Evolutionary conservation across 2,888 invertebrate species (phyloP), one percentile per base, ranked within the genome.

Genomic region (Morpho helenor): DNA sequence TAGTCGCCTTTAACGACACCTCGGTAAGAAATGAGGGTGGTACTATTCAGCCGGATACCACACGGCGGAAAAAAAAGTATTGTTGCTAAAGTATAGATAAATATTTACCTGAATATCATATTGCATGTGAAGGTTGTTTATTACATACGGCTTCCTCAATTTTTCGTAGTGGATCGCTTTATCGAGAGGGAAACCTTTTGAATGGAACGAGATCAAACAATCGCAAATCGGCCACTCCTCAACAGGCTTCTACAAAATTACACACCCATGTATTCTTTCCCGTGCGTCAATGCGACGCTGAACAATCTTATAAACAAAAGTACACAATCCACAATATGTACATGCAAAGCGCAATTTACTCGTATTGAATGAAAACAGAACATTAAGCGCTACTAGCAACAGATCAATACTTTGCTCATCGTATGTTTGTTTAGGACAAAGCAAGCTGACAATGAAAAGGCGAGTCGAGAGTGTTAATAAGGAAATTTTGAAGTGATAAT

Each of bases 171-270:
- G 96, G 72, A 99, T 98, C 40, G 99, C 99, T 91, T 99, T 99
- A 76, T 98, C 98, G 64, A 99, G 91, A 0, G 99, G 99, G 87
- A 99, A 99, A 44, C 99, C 99, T 87, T 98, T 97, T 5, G 99
- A 99, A 86, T 99, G 98, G 86, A 99, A 99, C 57, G 99, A 98
- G 74, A 99, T 97, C 51, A 99, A 93, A 79, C 99, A 99, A 88
- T 99, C 99, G 78, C 98, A 98, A 55, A 96, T 92, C 2, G 99
- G 99, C 99, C 99, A 99, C 77, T 98, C 96, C 80, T 99, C 99
- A 22, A 99, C 97, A 1, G 98, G 95, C 85, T 97, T 95, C 95
- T 97, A 83, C 40, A 82, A 82, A 59, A 49, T 42, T 7, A 45
- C 39, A 49, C 45, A 47, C 23, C 39, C n/a, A 31, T 10, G 46